Base-by-base conservation (phyloP, 1,140 invertebrate genomes). In the Lethrus apterus region DNA sequence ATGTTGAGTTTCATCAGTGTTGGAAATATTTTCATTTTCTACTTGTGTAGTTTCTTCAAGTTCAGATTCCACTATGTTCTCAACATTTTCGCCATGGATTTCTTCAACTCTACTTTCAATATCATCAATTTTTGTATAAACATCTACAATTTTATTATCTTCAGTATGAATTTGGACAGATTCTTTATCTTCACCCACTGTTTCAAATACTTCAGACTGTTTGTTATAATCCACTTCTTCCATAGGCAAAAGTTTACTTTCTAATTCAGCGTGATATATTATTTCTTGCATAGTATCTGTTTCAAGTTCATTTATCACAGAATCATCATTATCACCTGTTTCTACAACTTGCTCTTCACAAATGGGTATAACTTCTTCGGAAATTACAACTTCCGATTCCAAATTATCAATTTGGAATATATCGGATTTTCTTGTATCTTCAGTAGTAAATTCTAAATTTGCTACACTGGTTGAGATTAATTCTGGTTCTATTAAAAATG, bases 301-400 rank as follows among this genome's bases (percentile, higher is more conserved):
- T 30, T 35, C 10, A 48, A 19, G 2, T 45, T 43, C 14, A 29
- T n/a, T 50, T 40, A 23, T 20, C 15, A 21, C 8, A 9, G 45
- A 18, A 38, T 34, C 30, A 31, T 54, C 49, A 11, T 48, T 50
- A 38, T 38, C 36, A 21, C 20, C 29, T 7, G 18, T 33, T 43
- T 31, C 29, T 10, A 49, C 15, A 14, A 44, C 47, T 31, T 49
- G 31, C 23, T 49, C 47, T 14, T 26, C 33, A 5, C 15, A 18
- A 19, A 36, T 32, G 15, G 47, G 40, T 31, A 47, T 47, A 11
- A 19, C 21, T 41, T 55, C 54, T 17, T 52, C 50, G 17, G 50
- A 42, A 34, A 52, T 40, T 14, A 44, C 40, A 29, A 51, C 19
- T 13, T 43, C 52, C 10, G 34, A 17, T 20, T 41, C 34, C 1